Evolutionary conservation across 1,140 invertebrate species (phyloP).

Genomic region (Danaus melanippus): DNA sequence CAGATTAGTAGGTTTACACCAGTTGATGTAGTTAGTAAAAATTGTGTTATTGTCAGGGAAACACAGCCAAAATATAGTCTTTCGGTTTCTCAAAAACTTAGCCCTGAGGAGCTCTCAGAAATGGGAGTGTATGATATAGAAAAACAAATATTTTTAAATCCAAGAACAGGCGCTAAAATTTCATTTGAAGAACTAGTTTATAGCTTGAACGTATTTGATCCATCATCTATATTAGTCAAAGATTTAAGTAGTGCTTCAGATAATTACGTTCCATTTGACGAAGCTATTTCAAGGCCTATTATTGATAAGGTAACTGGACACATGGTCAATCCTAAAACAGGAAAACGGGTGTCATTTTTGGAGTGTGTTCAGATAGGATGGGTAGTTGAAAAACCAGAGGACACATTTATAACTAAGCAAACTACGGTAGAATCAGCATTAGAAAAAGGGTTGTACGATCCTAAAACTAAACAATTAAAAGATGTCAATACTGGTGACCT

Average conservation of each 20-base stretch:
- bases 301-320: slow-evolving; percentile 84
- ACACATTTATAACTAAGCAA: slow-evolving; percentile 56
- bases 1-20: slow-evolving; percentile 78
- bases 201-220: slow-evolving; percentile 81
- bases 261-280: slow-evolving; percentile 79
- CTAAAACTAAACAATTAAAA: slow-evolving; percentile 75
- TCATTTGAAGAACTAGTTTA: slow-evolving; percentile 86
- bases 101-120: slow-evolving; percentile 77
- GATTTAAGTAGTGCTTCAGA: slow-evolving; percentile 79
- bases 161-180: slow-evolving; percentile 80
- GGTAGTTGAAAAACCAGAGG: slow-evolving; percentile 77
- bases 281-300: slow-evolving; percentile 81
- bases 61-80: slow-evolving; percentile 50
- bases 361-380: slow-evolving; percentile 84
- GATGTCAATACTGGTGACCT: slow-evolving; percentile 75
- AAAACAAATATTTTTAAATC: slow-evolving; percentile 84
- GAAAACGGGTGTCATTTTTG: slow-evolving; percentile 86
- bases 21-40: slow-evolving; percentile 73
- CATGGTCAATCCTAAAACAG: slow-evolving; percentile 87
- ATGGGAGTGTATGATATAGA: slow-evolving; percentile 83
- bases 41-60: slow-evolving; percentile 55
- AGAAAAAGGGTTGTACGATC: slow-evolving; percentile 77
- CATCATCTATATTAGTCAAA: slow-evolving; percentile 83
- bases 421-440: slow-evolving; percentile 78
- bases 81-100: slow-evolving; percentile 73